phyloP scores from a whole-genome alignment of 2,797 vertebrate genomes.

The Psittacula derbiana region DNA sequence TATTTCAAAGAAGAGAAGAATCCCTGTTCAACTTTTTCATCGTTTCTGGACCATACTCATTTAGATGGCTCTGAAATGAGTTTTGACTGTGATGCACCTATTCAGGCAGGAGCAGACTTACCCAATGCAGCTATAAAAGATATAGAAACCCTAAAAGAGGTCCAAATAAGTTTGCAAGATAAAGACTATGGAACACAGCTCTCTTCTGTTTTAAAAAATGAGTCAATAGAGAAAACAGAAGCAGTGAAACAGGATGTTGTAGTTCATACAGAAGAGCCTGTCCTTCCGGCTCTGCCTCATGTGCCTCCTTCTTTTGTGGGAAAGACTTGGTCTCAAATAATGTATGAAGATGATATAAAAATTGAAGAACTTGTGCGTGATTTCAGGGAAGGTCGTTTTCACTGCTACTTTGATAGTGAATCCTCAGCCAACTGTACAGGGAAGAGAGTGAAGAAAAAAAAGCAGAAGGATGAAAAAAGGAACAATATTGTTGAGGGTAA shows the following conservation, averaged over 20 bases:
- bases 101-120: constrained; percentile 70
- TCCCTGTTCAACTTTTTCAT: constrained; percentile 76
- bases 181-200: constrained; percentile 80
- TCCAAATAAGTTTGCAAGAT: constrained; percentile 81
- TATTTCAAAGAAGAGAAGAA: constrained; percentile 71
- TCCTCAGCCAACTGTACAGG: constrained; percentile 74
- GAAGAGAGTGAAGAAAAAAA: constrained; percentile 59
- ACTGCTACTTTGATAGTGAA: constrained; percentile 87
- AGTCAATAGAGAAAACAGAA: background rate
- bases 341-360: constrained; percentile 86
- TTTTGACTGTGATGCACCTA: constrained; percentile 81
- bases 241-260: background rate
- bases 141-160: constrained; percentile 77
- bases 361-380: constrained; percentile 85
- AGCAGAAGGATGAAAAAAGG: constrained; percentile 46
- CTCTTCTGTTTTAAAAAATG: constrained; percentile 71
- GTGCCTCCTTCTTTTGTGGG: constrained; percentile 87
- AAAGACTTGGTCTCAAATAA: constrained; percentile 88
- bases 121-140: constrained; percentile 66
- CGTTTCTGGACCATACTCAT: constrained; percentile 64
- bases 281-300: constrained; percentile 81
- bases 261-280: constrained; percentile 70
- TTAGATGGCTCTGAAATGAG: constrained; percentile 76
- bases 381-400: constrained; percentile 83
- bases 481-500: background rate